Base-by-base conservation (phyloP, 1,140 invertebrate genomes). In the Drosophila malerkotliana region DNA sequence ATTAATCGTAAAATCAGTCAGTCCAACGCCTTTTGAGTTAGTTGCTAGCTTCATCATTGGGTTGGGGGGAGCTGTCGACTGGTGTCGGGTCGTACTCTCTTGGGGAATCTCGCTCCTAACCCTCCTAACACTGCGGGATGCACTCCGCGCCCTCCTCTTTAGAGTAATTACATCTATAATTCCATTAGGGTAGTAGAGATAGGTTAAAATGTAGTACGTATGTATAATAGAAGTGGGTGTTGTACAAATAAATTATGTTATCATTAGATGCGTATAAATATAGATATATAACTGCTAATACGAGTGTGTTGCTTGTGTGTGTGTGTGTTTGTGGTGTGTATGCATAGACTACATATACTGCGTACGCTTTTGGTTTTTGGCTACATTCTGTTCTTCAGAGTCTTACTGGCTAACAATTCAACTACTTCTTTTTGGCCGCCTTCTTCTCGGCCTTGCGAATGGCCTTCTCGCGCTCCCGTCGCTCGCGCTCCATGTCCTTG, bases 361-460 rank as follows among this genome's bases (percentile, higher is more conserved):
- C 73, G 79, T 79, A 83, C 77, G 79, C 72, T 83, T 89, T 85
- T 83, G 60, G 67, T 88, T 88, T 87, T 88, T 88, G 83, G 83
- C 83, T 88, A 89, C 83, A 75, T 66, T 80, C 39, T 79, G 39
- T 72, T 72, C 34, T 60, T 68, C 10, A n/a, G 34, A 37, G 8
- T 52, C 83, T 88, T 89, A 88, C 39, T n/a, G 54, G 68, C 79
- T 88, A 83, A 83, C 49, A 88, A 88, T 88, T 88, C 68, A 88
- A 89, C 90, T 94, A 94, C 91, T 95, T 95, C 90, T 94, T 95
- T 91, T 94, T 93, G 74, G 93, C 94, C 61, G 94, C 94, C 67
- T 96, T 94, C 91, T 97, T 97, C 80, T 97, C 95, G 12, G 96
- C 96, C 93, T 98, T 98, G 75, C 94, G 93, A 85, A 94, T 94